These are phyloP conservation scores for Strix uralensis DNA, from an alignment of 2,113 vertebrate genomes.

Conservation along the genomic window DNA sequence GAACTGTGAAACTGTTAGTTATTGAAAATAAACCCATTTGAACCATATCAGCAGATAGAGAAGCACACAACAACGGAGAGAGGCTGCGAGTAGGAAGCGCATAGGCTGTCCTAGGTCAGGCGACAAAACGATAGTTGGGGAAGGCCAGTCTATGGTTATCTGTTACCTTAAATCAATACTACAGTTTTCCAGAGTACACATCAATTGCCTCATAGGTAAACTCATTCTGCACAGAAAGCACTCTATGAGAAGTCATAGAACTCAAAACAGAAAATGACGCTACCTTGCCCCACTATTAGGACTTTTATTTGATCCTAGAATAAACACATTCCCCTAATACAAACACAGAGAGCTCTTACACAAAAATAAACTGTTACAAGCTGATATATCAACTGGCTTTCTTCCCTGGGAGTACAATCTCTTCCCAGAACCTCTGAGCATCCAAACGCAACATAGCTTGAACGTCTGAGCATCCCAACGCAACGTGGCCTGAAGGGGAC, in stretches of 20 bases:
- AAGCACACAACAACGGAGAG: background rate
- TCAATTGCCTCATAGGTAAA: slow-evolving; percentile 14
- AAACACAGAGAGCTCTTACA: background rate
- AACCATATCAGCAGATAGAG: background rate
- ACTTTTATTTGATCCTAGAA: background rate
- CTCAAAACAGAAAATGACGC: background rate
- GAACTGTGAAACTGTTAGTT: background rate
- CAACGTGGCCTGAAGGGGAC: background rate
- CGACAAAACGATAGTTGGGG: background rate
- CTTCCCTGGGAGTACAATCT: background rate
- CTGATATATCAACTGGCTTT: fast-evolving
- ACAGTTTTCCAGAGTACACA: background rate
- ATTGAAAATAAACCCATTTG: background rate
- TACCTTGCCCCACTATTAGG: background rate
- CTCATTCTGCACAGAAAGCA: background rate
- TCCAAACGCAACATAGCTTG: background rate
- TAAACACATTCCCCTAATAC: background rate
- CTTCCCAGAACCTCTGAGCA: background rate
- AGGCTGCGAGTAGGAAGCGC: background rate
- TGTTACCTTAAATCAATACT: background rate
- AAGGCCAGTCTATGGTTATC: background rate
- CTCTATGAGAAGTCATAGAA: background rate
- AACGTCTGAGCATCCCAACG: background rate
- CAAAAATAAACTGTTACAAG: background rate
- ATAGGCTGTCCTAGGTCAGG: background rate